These are phyloP conservation scores for Geopemphigus sp. DNA, from an alignment of 1,140 invertebrate genomes.

Conservation along the genomic window DNA sequence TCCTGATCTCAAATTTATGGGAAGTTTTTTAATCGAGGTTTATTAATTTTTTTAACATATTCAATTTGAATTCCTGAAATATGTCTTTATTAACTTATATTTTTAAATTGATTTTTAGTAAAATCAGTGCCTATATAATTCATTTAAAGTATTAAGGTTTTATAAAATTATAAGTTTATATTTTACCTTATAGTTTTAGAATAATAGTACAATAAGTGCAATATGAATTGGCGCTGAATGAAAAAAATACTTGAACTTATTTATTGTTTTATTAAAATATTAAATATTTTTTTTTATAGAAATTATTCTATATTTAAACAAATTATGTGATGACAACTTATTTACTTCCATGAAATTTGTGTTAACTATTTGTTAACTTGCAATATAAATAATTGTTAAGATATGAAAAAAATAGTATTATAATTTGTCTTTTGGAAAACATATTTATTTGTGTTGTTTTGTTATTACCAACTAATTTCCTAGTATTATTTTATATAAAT, in stretches of 20 bases:
- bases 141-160: slow-evolving; percentile 31
- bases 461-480: neutral
- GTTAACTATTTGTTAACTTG: slow-evolving; percentile 15
- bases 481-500: neutral
- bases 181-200: slow-evolving; percentile 35
- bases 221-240: slow-evolving; percentile 42
- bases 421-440: slow-evolving; percentile 10
- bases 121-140: slow-evolving; percentile 39
- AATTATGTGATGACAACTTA: neutral
- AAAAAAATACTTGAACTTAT: slow-evolving; percentile 1
- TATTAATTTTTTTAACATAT: slow-evolving; percentile 24
- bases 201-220: slow-evolving; percentile 40
- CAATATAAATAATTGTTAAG: slow-evolving; percentile 46
- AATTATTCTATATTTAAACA: neutral
- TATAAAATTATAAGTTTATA: slow-evolving; percentile 24
- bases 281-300: neutral
- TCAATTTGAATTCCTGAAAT: slow-evolving; percentile 38
- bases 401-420: slow-evolving; percentile 42
- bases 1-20: slow-evolving; percentile 49
- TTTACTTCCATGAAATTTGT: slow-evolving; percentile 29
- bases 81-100: slow-evolving; percentile 13
- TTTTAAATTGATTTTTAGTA: slow-evolving; percentile 39
- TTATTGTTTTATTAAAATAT: slow-evolving; percentile 33
- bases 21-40: slow-evolving; percentile 37
- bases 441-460: neutral